These are phyloP conservation scores for Drosophila lini DNA, from an alignment of 1,140 invertebrate species.

Conservation along the genomic window DNA sequence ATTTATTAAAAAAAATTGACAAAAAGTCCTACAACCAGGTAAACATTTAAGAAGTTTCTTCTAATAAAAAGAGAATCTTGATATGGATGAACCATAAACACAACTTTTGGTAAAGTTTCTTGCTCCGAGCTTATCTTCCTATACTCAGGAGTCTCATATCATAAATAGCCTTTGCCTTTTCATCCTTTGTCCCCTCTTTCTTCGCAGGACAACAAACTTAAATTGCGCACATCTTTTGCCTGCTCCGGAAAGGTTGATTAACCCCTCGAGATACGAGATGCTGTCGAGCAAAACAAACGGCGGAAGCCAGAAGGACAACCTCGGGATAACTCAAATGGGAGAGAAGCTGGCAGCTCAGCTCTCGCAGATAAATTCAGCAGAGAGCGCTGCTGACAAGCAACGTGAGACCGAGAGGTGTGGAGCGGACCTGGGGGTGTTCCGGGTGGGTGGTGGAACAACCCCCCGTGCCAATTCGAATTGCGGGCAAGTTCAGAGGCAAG, in stretches of 20 bases:
- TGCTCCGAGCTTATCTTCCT: not conserved
- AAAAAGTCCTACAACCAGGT: not conserved
- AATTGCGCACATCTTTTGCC: slow-evolving; percentile 41
- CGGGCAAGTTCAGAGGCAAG: slow-evolving; percentile 69
- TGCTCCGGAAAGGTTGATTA: slow-evolving; percentile 63
- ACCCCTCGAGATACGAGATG: slow-evolving; percentile 63
- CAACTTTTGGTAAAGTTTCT: not conserved
- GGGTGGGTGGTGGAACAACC: slow-evolving; percentile 55
- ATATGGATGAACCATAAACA: not conserved
- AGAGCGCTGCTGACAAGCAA: slow-evolving; percentile 52
- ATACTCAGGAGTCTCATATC: not conserved
- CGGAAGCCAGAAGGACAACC: slow-evolving; percentile 13
- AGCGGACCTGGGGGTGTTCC: slow-evolving; percentile 1
- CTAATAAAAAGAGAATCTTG: not conserved
- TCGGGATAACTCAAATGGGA: not conserved
- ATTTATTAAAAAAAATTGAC: not conserved
- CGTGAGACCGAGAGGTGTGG: slow-evolving; percentile 9
- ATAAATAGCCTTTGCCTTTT: slow-evolving; percentile 37
- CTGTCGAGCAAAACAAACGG: slow-evolving; percentile 53
- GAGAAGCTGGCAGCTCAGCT: not conserved
- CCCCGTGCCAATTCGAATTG: slow-evolving; percentile 64
- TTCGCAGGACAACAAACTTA: slow-evolving; percentile 39
- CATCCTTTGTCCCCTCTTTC: slow-evolving; percentile 37
- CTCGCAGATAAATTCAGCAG: slow-evolving; percentile 72
- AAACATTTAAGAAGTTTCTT: not conserved